Conservation (phyloP, 1,140 invertebrate species). For the Papilio polyxenes region DNA sequence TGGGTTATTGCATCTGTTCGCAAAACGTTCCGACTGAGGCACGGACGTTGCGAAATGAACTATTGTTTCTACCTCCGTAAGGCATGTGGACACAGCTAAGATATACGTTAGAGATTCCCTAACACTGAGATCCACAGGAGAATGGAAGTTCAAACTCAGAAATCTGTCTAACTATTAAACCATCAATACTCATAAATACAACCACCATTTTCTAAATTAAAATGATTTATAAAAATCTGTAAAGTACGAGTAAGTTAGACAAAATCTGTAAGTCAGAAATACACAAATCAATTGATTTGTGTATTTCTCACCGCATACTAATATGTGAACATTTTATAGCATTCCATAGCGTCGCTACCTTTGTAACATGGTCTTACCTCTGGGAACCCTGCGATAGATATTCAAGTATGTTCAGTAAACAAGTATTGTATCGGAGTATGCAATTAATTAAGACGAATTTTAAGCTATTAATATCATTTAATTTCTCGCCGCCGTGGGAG, state of each 20-base stretch:
- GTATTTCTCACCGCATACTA: no score
- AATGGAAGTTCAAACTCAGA: no score
- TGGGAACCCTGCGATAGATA: conserved; percentile 30
- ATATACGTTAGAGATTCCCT: no score
- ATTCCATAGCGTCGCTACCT: neutral
- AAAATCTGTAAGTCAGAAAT: no score
- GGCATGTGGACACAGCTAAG: conserved; percentile 9
- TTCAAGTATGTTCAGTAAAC: conserved; percentile 25
- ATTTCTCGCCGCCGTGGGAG: conserved; percentile 24
- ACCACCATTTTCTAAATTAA: no score
- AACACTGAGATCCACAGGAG: no score
- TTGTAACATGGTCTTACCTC: neutral
- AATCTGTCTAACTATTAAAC: no score
- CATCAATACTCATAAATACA: no score
- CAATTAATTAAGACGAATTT: conserved; percentile 37
- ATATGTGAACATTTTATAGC: neutral
- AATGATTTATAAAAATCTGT: no score
- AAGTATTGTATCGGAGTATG: conserved; percentile 36
- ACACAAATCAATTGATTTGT: no score
- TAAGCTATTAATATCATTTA: conserved; percentile 31
- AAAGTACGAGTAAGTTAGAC: no score
- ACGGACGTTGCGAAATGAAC: conserved; percentile 16
- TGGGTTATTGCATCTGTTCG: conserved; percentile 2
- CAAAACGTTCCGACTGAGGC: neutral
- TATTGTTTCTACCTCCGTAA: conserved; percentile 10